Base-by-base conservation (phyloP, 35 echinoderm and acorn worm genomes). In the Chiridota heheva region DNA sequence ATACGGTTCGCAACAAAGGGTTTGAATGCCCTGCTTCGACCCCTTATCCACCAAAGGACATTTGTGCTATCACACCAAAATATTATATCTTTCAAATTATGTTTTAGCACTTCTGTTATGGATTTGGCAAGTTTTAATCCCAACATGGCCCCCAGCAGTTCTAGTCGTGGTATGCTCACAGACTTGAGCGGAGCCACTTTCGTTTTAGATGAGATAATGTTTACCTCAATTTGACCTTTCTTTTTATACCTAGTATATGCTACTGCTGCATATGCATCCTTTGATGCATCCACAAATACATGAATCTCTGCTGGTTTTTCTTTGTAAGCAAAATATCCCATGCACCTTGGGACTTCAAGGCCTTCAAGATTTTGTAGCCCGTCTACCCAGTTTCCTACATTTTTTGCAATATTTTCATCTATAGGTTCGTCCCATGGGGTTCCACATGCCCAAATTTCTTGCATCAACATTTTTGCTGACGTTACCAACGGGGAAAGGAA, bases 251-350 rank as follows among this genome's bases (percentile, higher is more conserved):
- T 80, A 13, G 58, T 40, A 80, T 64, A 80, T 42, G 56, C 77
- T 39, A 64, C 58, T 42, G 29, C 80, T 82, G 61, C 80, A 53
- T 53, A 53, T 53, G 48, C 48, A 53, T 70, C 67, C 1, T 56
- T 49, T 35, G 80, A 83, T 51, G 80, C 63, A 70, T 83, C 80
- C 45, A 83, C 63, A 66, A 82, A 83, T 0, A 41, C 42, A 51
- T 70, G 80, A 37, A 83, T 51, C 26, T 70, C 7, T 70, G 36
- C n/a, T 70, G 36, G 15, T 20, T 27, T 39, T 15, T 58, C 62
- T 70, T 70, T 70, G 4, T 4, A 37, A 27, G 20, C 36, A 83
- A 20, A n/a, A 6, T 20, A 65, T 38, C 17, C 5, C 5, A 81
- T 40, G 34, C 43, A 68, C 40, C 78, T 64, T 1, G 58, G 58